Conservation (phyloP, 2,888 invertebrate genomes). For the Perithous albicinctus region DNA sequence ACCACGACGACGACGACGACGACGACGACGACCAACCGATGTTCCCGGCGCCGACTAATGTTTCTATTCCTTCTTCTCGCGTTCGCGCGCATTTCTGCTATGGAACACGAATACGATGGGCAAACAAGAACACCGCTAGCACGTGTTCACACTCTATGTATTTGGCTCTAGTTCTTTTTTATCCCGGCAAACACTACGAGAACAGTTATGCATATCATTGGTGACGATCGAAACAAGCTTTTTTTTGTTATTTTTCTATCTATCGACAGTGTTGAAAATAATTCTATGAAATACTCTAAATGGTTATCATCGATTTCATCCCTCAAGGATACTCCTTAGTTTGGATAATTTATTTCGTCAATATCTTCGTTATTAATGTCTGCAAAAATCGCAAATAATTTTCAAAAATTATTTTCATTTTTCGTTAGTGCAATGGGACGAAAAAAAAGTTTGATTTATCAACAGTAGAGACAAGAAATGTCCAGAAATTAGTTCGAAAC, state of each 20-base stretch:
- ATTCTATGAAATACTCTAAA: constrained; percentile 14
- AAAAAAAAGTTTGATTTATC: no score
- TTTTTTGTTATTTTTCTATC: no score
- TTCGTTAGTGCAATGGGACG: neutral
- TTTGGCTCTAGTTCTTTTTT: constrained; percentile 3
- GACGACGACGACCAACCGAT: constrained; percentile 27
- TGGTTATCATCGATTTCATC: neutral
- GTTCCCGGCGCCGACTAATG: constrained; percentile 55
- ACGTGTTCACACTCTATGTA: constrained; percentile 1
- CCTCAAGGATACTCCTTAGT: no score
- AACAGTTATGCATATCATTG: constrained; percentile 49
- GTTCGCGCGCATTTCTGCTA: constrained; percentile 51
- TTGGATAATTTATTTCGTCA: no score
- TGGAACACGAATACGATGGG: constrained; percentile 13
- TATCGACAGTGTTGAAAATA: neutral
- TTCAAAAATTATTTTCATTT: no score
- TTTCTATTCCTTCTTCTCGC: constrained; percentile 69
- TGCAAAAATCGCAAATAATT: no score
- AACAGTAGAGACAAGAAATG: no score
- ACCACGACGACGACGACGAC: constrained; percentile 33
- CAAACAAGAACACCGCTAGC: constrained; percentile 15
- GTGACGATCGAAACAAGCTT: constrained; percentile 10
- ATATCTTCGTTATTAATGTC: no score
- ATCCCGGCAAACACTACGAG: neutral
- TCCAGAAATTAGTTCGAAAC: no score